Percentiles rank a stretch among this genome's conserved stretches.
phyloP scores from a whole-genome alignment of 2,797 vertebrate genomes.

The Pangasius larnaudii region DNA sequence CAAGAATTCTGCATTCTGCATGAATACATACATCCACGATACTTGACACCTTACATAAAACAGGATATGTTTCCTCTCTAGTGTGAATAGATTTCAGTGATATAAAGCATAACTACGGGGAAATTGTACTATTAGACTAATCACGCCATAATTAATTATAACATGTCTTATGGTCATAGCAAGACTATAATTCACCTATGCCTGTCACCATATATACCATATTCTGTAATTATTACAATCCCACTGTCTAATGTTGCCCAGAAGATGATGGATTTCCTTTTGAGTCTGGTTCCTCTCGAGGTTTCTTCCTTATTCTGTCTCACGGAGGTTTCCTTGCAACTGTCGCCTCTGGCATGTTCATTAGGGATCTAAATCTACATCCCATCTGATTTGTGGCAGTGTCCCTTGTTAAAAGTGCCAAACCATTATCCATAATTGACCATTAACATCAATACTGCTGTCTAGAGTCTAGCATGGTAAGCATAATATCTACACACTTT shows the following conservation, averaged over 20 bases:
- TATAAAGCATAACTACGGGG: not conserved
- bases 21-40: not conserved
- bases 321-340: not conserved
- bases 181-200: not conserved
- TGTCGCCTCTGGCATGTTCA: slow-evolving; percentile 27
- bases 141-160: not conserved
- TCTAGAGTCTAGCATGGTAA: not conserved
- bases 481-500: not conserved
- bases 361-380: slow-evolving; percentile 21
- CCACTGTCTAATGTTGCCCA: slow-evolving; percentile 4
- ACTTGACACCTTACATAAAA: not conserved
- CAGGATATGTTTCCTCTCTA: not conserved
- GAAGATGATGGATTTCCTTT: slow-evolving; percentile 11
- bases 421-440: slow-evolving; percentile 23
- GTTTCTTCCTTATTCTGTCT: slow-evolving; percentile 25
- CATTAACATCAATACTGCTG: not conserved
- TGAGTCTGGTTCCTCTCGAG: slow-evolving; percentile 5
- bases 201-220: not conserved
- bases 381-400: slow-evolving; percentile 25
- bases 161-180: not conserved
- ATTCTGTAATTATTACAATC: slow-evolving; percentile 22
- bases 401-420: slow-evolving; percentile 25
- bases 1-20: not conserved
- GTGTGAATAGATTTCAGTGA: not conserved
- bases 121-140: not conserved